Evolutionary conservation across 1,140 invertebrate genomes (phyloP).

Genomic region (Xylocopa sonorina): DNA sequence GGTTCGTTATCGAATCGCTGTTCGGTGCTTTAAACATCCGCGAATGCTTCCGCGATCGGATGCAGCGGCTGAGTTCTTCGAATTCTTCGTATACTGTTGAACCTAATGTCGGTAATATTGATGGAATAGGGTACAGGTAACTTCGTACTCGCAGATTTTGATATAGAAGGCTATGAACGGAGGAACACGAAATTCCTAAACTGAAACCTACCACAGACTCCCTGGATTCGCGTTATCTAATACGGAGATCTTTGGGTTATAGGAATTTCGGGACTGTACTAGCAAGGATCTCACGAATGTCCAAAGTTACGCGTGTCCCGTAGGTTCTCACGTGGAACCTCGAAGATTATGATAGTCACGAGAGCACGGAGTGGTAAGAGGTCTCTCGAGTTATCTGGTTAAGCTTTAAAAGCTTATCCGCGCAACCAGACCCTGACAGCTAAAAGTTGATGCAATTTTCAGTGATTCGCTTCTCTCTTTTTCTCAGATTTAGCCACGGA

Average conservation of each 20-base stretch:
- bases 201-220: neutral
- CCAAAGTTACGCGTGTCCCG: constrained; percentile 1
- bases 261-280: neutral
- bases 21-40: neutral
- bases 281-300: neutral
- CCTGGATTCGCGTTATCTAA: neutral
- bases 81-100: neutral
- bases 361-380: neutral
- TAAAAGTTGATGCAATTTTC: too few relatives aligned
- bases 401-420: too few relatives aligned
- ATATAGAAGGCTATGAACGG: too few relatives aligned
- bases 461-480: too few relatives aligned
- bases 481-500: neutral
- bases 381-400: too few relatives aligned
- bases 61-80: neutral
- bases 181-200: neutral
- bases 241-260: neutral
- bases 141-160: neutral
- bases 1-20: neutral
- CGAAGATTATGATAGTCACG: neutral
- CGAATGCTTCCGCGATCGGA: too few relatives aligned
- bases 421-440: too few relatives aligned
- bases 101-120: too few relatives aligned
- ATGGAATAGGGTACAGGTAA: neutral
- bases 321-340: neutral